Percentiles rank a stretch among this genome's conserved stretches.
Conservation (phyloP, 2,888 invertebrate species). For the Gastrophysa polygoni region DNA sequence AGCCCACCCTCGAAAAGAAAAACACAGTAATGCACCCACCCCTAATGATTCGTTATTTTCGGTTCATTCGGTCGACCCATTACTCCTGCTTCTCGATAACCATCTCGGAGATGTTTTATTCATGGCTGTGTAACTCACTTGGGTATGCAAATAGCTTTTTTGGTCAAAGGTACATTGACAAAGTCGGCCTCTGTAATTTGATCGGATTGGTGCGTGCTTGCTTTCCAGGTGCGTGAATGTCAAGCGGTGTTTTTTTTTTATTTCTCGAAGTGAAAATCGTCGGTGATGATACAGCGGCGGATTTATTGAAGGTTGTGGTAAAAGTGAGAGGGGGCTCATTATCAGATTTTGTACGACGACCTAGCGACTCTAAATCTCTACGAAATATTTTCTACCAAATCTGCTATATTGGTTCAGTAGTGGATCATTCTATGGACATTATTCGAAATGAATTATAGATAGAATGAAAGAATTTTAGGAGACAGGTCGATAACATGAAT, state of each 20-base stretch:
- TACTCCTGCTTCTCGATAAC: constrained; percentile 8
- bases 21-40: not conserved
- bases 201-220: constrained; percentile 8
- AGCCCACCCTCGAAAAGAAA: not conserved
- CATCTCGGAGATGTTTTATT: constrained; percentile 14
- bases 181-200: constrained; percentile 4
- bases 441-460: too few relatives aligned
- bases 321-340: too few relatives aligned
- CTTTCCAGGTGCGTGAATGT: not conserved
- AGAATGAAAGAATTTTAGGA: too few relatives aligned
- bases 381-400: too few relatives aligned
- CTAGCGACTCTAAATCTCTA: too few relatives aligned
- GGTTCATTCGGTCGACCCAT: constrained; percentile 4
- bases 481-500: too few relatives aligned
- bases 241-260: not conserved
- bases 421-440: too few relatives aligned
- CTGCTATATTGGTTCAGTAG: too few relatives aligned
- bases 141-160: constrained; percentile 12
- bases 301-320: not conserved
- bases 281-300: not conserved
- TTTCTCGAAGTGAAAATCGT: not conserved
- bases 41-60: not conserved
- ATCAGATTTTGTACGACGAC: too few relatives aligned
- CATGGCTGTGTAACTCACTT: constrained; percentile 7
- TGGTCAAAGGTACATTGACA: constrained; percentile 14